phyloP scores from a whole-genome alignment of 2,113 vertebrate genomes.

The Catharus minimus region DNA sequence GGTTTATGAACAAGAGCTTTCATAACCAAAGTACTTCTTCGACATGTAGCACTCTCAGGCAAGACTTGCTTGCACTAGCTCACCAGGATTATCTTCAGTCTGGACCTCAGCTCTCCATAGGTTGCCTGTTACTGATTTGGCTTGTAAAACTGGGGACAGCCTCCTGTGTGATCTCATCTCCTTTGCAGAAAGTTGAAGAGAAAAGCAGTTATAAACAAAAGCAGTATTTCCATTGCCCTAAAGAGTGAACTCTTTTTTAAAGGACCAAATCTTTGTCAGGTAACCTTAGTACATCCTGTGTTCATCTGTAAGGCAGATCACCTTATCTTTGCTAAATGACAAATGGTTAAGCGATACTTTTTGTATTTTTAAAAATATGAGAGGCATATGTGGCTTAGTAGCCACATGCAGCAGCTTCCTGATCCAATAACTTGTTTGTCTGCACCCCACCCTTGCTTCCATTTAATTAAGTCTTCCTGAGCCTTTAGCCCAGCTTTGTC shows the following conservation, averaged over 20 bases:
- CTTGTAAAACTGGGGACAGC: background rate
- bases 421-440: background rate
- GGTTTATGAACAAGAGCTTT: background rate
- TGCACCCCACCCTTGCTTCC: fast-evolving
- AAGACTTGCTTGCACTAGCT: background rate
- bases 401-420: background rate
- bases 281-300: background rate
- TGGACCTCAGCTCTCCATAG: background rate
- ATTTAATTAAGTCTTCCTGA: background rate
- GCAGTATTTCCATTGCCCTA: background rate
- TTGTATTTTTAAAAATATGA: background rate
- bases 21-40: background rate
- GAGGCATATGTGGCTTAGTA: background rate
- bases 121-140: background rate
- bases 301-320: background rate
- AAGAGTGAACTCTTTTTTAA: background rate
- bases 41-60: fast-evolving
- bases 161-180: background rate
- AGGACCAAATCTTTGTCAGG: background rate
- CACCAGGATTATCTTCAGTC: background rate
- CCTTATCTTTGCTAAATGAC: background rate
- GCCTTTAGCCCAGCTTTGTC: background rate
- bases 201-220: background rate
- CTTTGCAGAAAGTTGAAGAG: background rate
- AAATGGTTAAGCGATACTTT: background rate